phyloP scores from a whole-genome alignment of 2,113 vertebrate genomes.

The Porphyrio hochstetteri region DNA sequence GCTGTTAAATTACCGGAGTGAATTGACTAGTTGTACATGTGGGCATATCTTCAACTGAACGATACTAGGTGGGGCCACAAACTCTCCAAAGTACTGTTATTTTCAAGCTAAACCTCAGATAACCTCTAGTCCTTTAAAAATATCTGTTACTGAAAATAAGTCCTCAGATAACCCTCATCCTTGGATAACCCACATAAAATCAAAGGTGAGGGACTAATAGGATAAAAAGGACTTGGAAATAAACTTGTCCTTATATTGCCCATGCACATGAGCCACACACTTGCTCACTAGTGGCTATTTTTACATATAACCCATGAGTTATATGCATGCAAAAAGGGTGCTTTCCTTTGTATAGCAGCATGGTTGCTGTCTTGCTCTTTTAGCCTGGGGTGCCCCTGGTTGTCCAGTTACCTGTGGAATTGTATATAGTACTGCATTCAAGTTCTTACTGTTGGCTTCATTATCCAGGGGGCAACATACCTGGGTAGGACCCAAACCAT shows the following conservation, averaged over 20 bases:
- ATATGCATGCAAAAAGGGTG: not conserved
- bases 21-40: constrained; percentile 64
- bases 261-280: not conserved
- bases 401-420: not conserved
- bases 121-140: constrained; percentile 60
- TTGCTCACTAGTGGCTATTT: not conserved
- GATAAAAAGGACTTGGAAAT: constrained; percentile 1
- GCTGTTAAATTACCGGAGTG: constrained; percentile 47
- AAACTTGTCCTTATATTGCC: constrained; percentile 22
- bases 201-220: constrained; percentile 5
- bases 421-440: not conserved
- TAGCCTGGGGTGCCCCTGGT: not conserved
- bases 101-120: constrained; percentile 66
- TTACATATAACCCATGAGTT: not conserved
- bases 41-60: constrained; percentile 59
- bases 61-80: constrained; percentile 46
- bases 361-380: not conserved
- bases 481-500: not conserved
- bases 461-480: not conserved
- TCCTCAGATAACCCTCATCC: constrained; percentile 64
- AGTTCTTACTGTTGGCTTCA: not conserved
- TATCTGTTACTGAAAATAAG: constrained; percentile 61
- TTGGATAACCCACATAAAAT: constrained; percentile 45
- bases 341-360: not conserved
- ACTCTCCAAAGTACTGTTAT: constrained; percentile 58